Base-by-base conservation (phyloP, 2,888 invertebrate species). In the Brassicogethes aeneus region DNA sequence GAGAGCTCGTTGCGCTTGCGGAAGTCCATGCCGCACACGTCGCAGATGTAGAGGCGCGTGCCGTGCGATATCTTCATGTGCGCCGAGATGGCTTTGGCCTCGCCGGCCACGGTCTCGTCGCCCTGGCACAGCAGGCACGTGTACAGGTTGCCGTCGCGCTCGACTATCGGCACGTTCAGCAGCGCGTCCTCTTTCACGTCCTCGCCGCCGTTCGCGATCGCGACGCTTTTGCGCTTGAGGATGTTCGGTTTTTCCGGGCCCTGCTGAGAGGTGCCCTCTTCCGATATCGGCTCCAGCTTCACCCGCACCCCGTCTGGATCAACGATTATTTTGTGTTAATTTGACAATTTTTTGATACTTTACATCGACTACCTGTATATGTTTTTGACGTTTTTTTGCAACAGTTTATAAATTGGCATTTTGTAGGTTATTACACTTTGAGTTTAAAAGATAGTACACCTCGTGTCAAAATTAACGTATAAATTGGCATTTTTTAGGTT, bases 41-140 rank as follows among this genome's bases (percentile, higher is more conserved):
- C 78, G 50, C 87, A 88, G 37, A 85, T 76, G 57, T 84, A 83
- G 2, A 83, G 57, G 0, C 80, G 70, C 0, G 76, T 69, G 36
- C 77, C 76, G 60, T 87, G 87, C 0, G 51, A 61, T 0, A 57
- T 53, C 56, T 76, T 78, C 54, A 85, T 64, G 50, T 87, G 86
- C 0, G 69, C 59, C 53, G 76, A 74, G 43, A 82, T 79, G 0
- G 66, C 60, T 45, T 76, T 76, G 0, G 80, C 75, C 52, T 79
- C 77, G 13, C 72, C 72, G 16, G 62, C 60, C 3, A 62, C 59
- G 17, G 65, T 65, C 17, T 70, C 68, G 8, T 62, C 61, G 8
- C 60, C 58, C 17, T 68, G 59, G 52, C 77, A 78, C 32, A 77
- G 52, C 2, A 73, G 59, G 50, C 79, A 79, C n/a, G 71, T 71